A percentile compares a stretch with the other conserved stretches of the same genome.
Evolutionary conservation across 2,888 invertebrate species (phyloP).

Genomic region (Eutolmus rufibarbis): DNA sequence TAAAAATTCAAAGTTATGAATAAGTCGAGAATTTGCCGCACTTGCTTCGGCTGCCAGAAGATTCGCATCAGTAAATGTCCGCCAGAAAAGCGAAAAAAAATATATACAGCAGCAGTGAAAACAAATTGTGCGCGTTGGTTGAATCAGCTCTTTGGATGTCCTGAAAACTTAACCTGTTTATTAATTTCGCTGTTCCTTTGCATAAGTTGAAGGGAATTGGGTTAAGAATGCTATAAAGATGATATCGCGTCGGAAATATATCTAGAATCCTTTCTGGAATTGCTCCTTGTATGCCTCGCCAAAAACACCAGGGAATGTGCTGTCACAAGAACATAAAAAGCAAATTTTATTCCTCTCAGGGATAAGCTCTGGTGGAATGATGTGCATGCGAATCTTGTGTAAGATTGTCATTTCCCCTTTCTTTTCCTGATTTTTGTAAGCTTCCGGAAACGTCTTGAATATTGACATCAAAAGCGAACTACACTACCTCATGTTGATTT

Average conservation of each 20-base stretch:
- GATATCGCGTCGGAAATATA: neutral
- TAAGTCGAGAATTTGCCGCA: neutral
- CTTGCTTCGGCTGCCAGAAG: neutral
- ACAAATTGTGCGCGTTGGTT: neutral
- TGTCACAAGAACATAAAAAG: constrained; percentile 10
- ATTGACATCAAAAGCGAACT: neutral
- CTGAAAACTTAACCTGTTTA: constrained; percentile 2
- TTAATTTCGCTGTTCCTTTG: constrained; percentile 7
- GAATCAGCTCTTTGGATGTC: constrained; percentile 1
- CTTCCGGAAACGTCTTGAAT: neutral
- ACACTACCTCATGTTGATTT: neutral
- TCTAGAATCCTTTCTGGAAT: constrained; percentile 3
- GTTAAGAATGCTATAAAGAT: constrained; percentile 17
- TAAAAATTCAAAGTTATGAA: constrained; percentile 23
- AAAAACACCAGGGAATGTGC: constrained; percentile 8
- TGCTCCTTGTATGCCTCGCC: neutral
- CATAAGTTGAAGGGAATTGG: neutral
- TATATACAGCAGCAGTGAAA: neutral
- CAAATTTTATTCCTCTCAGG: constrained; percentile 27
- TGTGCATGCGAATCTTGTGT: constrained; percentile 7
- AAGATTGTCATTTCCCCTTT: constrained; percentile 15
- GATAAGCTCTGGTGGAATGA: neutral
- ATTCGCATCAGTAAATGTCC: neutral
- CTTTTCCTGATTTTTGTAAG: neutral
- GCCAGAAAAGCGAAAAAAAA: neutral